Evolutionary conservation across 2,113 vertebrate species (phyloP).

Genomic region (Pedionomus torquatus): DNA sequence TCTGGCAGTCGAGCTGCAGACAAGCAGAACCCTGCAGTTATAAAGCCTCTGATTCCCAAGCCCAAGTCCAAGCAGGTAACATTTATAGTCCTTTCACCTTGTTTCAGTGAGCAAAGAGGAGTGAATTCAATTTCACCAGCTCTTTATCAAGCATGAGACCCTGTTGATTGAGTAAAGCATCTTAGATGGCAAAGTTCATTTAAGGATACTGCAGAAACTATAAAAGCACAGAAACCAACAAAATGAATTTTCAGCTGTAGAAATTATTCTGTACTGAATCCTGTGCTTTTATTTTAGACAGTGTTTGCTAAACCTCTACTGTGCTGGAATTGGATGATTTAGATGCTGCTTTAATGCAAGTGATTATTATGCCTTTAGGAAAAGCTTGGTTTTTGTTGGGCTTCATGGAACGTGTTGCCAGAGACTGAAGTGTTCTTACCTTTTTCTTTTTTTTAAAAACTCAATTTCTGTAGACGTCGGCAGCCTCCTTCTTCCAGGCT

Average conservation of each 20-base stretch:
- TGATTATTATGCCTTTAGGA: not conserved
- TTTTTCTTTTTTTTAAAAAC: not conserved
- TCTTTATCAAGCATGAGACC: not conserved
- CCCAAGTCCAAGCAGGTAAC: conserved; percentile 87
- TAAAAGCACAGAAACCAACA: not conserved
- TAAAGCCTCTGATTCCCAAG: conserved; percentile 89
- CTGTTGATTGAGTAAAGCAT: not conserved
- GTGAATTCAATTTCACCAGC: not conserved
- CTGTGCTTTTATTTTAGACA: not conserved
- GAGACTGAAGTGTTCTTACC: not conserved
- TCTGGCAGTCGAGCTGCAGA: conserved; percentile 62
- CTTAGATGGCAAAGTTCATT: not conserved
- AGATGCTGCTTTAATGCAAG: not conserved
- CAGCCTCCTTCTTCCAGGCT: conserved; percentile 87
- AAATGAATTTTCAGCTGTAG: not conserved
- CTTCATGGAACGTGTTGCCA: not conserved
- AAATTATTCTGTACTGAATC: not conserved
- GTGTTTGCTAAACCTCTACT: not conserved
- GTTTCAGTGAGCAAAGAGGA: not conserved
- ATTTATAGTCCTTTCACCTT: not conserved
- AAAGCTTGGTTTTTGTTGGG: not conserved
- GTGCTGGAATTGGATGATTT: not conserved
- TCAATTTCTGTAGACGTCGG: conserved; percentile 48
- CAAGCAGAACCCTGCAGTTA: conserved; percentile 77
- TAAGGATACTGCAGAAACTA: not conserved